phyloP scores from a whole-genome alignment of 1,140 invertebrate species.

The Portunus trituberculatus region DNA sequence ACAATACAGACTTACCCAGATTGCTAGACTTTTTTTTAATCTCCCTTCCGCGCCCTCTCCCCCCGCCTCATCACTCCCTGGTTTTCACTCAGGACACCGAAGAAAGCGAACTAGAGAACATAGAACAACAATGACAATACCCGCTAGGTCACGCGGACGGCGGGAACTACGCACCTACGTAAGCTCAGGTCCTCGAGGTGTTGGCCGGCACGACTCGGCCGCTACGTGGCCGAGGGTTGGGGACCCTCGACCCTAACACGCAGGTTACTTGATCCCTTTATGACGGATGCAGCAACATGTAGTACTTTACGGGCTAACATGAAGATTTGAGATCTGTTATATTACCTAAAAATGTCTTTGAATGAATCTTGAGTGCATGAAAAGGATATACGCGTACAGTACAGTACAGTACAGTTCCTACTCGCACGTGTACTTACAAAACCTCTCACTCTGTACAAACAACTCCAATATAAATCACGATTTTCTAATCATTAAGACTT shows the following conservation, averaged over 20 bases:
- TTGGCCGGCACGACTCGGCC: background rate
- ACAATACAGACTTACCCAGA: background rate
- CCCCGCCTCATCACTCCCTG: background rate
- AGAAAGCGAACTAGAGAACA: slow-evolving; percentile 21
- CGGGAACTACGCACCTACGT: slow-evolving; percentile 6
- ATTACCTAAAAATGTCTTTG: background rate
- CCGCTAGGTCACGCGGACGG: background rate
- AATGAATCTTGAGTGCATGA: slow-evolving; percentile 8
- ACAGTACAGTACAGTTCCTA: background rate
- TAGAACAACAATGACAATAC: background rate
- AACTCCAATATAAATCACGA: background rate
- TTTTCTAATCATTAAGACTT: background rate
- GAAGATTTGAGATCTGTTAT: background rate
- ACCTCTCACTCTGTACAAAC: background rate
- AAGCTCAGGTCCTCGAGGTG: slow-evolving; percentile 5
- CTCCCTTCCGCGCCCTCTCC: background rate
- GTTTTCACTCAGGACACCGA: background rate
- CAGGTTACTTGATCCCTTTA: slow-evolving; percentile 5
- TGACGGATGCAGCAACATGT: background rate
- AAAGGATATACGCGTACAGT: background rate
- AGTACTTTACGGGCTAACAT: slow-evolving; percentile 11
- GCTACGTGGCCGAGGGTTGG: background rate
- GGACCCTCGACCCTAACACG: background rate
- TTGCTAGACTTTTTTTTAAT: background rate
- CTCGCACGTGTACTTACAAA: background rate